Evolutionary conservation across 2,888 invertebrate species (phyloP).

Genomic region (Drosophila infuscata): DNA sequence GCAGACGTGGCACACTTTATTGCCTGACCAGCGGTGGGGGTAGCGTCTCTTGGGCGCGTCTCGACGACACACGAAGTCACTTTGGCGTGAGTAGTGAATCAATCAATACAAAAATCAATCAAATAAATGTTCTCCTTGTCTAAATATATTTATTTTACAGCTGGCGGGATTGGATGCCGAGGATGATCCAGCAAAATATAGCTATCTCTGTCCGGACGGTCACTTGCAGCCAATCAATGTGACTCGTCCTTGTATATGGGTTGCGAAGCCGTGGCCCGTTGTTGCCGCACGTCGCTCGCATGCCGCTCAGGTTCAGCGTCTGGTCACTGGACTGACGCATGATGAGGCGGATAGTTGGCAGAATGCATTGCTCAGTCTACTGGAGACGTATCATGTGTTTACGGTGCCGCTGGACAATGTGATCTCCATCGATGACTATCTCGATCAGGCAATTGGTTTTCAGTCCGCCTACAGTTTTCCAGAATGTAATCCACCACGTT

Average conservation of each 20-base stretch:
- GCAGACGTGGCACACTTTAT: conserved; percentile 91
- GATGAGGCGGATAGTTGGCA: conserved; percentile 86
- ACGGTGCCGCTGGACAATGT: conserved; percentile 87
- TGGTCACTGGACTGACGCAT: conserved; percentile 85
- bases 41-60: conserved; percentile 93
- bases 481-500: conserved; percentile 89
- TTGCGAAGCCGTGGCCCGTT: conserved; percentile 92
- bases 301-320: conserved; percentile 86
- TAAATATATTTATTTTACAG: conserved; percentile 46
- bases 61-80: conserved; percentile 88
- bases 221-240: conserved; percentile 87
- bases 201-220: conserved; percentile 92
- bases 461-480: conserved; percentile 89
- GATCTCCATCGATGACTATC: conserved; percentile 88
- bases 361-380: conserved; percentile 87
- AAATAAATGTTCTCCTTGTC: neutral
- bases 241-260: conserved; percentile 90
- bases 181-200: conserved; percentile 86
- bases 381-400: conserved; percentile 87
- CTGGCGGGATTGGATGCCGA: conserved; percentile 83
- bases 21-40: conserved; percentile 93
- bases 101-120: too few species aligned
- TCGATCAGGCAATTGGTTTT: conserved; percentile 88
- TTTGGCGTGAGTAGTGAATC: conserved; percentile 87
- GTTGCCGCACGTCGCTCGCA: conserved; percentile 87